These are phyloP conservation scores for Drosophila athabasca DNA, from an alignment of 1,140 invertebrate genomes.

Conservation along the genomic window DNA sequence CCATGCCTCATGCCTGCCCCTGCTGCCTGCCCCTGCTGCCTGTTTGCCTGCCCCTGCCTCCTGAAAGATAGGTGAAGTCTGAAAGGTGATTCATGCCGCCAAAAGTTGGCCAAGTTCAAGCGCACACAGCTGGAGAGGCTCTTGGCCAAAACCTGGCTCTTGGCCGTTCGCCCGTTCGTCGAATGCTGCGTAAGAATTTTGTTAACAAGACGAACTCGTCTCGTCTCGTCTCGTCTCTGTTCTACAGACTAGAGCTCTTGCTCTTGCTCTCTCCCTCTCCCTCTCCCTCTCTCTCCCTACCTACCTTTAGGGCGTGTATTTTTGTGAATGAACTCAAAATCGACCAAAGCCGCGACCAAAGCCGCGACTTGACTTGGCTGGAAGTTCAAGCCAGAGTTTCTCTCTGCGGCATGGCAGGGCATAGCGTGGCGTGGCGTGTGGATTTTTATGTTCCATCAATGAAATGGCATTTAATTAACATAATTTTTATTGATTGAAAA, in stretches of 20 bases:
- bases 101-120: constrained; percentile 75
- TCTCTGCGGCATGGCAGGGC: constrained; percentile 25
- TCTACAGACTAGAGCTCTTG: constrained; percentile 24
- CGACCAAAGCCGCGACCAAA: background rate
- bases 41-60: constrained; percentile 24
- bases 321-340: constrained; percentile 74
- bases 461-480: constrained; percentile 81
- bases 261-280: too few relatives aligned
- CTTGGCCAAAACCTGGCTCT: too few relatives aligned
- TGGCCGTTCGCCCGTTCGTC: too few relatives aligned
- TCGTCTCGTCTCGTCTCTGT: constrained; percentile 29
- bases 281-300: background rate
- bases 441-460: constrained; percentile 81
- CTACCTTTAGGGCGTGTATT: constrained; percentile 43
- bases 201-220: constrained; percentile 56
- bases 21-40: constrained; percentile 50
- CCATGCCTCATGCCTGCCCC: constrained; percentile 11
- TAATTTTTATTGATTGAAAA: constrained; percentile 79
- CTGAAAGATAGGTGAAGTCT: background rate
- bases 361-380: too few relatives aligned
- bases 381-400: constrained; percentile 48
- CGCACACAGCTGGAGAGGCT: constrained; percentile 72
- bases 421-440: constrained; percentile 67
- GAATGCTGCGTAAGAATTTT: constrained; percentile 71
- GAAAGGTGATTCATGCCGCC: constrained; percentile 47